phyloP scores from a whole-genome alignment of 2,888 invertebrate genomes.

The Trypoxylon attenuatum region DNA sequence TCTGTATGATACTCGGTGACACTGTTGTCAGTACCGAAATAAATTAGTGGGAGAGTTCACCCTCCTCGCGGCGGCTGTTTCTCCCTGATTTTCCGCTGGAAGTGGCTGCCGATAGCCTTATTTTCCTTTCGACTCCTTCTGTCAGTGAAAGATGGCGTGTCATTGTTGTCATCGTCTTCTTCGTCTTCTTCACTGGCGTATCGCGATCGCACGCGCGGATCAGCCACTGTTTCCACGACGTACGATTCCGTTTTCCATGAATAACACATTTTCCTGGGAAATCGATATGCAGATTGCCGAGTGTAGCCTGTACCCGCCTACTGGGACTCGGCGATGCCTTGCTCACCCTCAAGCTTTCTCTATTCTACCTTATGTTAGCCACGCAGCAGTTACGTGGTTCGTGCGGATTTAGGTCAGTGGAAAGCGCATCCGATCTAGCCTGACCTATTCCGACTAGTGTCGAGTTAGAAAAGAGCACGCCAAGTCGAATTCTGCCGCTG shows the following conservation, averaged over 20 bases:
- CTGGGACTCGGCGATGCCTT: conserved; percentile 13
- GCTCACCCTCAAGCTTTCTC: conserved; percentile 11
- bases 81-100: not conserved
- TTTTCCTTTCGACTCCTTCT: conserved; percentile 26
- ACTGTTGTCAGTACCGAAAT: too few species aligned
- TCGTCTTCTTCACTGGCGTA: conserved; percentile 50
- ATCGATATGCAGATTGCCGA: conserved; percentile 61
- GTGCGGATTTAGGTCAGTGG: conserved; percentile 50
- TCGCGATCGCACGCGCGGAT: conserved; percentile 53
- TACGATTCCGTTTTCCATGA: conserved; percentile 58
- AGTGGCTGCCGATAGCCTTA: conserved; percentile 7
- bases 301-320: conserved; percentile 45
- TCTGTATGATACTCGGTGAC: too few species aligned
- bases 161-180: conserved; percentile 29
- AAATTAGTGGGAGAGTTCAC: too few species aligned
- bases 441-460: not conserved
- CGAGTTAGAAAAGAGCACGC: not conserved
- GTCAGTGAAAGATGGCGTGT: conserved; percentile 39
- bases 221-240: conserved; percentile 56
- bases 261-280: conserved; percentile 59
- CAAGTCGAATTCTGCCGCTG: conserved; percentile 4
- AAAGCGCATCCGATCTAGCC: conserved; percentile 19
- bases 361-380: conserved; percentile 13
- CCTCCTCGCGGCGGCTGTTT: not conserved
- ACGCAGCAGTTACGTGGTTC: conserved; percentile 17